These are phyloP conservation scores for Octodon degus DNA, from an alignment of 2,113 vertebrate species.

Conservation along the genomic window DNA sequence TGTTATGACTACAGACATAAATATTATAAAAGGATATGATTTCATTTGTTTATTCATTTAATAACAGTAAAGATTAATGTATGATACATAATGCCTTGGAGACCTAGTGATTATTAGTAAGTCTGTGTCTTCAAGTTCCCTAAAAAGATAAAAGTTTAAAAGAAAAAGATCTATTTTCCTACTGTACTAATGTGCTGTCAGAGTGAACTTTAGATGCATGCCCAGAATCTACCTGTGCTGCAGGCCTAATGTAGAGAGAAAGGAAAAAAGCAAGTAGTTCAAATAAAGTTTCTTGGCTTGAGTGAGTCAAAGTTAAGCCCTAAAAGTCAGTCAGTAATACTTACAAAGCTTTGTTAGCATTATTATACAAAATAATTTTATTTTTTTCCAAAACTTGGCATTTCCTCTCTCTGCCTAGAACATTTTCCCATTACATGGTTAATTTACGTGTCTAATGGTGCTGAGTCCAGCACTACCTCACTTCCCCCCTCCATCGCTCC, in stretches of 20 bases:
- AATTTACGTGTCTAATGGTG: background rate
- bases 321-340: background rate
- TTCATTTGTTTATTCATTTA: constrained; percentile 4
- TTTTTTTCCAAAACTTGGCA: constrained; percentile 4
- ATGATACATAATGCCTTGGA: background rate
- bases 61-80: background rate
- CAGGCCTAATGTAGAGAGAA: background rate
- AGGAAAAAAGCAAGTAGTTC: background rate
- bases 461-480: background rate
- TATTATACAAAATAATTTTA: background rate
- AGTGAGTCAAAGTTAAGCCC: background rate
- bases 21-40: background rate
- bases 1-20: background rate
- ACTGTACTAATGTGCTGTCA: background rate
- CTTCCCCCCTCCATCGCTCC: background rate
- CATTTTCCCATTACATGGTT: background rate
- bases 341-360: background rate
- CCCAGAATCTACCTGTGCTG: too few species aligned
- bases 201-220: background rate
- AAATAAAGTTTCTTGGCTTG: background rate
- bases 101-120: background rate
- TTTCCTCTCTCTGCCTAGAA: background rate
- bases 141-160: background rate
- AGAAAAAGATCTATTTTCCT: background rate
- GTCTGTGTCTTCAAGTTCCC: background rate